phyloP scores from a whole-genome alignment of 2,113 vertebrate species.

The Willisornis vidua region DNA sequence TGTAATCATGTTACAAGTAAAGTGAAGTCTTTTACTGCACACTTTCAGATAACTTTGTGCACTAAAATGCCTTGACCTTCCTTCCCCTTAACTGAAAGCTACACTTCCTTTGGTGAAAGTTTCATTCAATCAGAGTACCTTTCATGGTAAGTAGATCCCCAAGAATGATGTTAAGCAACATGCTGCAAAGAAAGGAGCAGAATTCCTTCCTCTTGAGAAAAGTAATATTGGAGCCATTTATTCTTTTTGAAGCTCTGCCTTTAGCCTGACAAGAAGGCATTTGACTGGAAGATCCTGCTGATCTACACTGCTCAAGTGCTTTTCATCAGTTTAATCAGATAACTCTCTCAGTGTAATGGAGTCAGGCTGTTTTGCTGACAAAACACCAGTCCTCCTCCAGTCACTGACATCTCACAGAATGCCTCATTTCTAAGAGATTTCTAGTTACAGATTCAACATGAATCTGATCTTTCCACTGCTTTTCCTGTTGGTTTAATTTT shows the following conservation, averaged over 20 bases:
- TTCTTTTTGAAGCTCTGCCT: background rate
- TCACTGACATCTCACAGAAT: background rate
- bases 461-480: background rate
- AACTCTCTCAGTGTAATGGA: background rate
- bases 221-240: background rate
- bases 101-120: background rate
- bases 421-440: background rate
- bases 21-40: background rate
- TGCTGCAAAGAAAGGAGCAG: background rate
- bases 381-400: background rate
- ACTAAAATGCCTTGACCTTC: background rate
- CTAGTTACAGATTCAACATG: background rate
- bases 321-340: background rate
- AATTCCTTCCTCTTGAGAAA: background rate
- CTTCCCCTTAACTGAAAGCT: background rate
- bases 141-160: background rate
- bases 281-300: background rate
- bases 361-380: background rate
- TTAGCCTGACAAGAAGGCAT: background rate
- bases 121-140: background rate
- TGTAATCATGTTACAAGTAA: background rate
- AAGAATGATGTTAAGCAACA: background rate
- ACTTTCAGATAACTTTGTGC: background rate
- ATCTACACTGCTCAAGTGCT: background rate
- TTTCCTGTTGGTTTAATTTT: background rate